Evolutionary conservation across 2,113 vertebrate species (phyloP).

Genomic region (Athene noctua): DNA sequence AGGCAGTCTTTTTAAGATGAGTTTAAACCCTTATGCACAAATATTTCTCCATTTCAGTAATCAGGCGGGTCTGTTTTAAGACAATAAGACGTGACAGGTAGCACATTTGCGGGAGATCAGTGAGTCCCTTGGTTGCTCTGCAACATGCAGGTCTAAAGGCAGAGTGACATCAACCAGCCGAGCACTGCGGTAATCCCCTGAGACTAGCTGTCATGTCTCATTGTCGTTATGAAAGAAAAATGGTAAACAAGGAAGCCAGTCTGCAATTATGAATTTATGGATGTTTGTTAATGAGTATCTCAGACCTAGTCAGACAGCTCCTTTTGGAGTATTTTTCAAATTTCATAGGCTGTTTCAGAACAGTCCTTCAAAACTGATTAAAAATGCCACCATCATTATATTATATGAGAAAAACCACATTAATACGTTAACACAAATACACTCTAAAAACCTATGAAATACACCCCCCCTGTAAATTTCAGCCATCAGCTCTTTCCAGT

Average conservation of each 20-base stretch:
- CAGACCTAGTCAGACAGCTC: constrained; percentile 28
- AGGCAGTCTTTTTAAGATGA: neutral
- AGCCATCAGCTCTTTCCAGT: neutral
- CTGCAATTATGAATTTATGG: constrained; percentile 56
- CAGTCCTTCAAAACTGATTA: constrained; percentile 34
- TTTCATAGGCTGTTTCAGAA: constrained; percentile 35
- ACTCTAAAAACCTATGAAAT: neutral
- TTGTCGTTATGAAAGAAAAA: constrained; percentile 52
- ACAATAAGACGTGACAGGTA: constrained; percentile 54
- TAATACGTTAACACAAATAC: neutral
- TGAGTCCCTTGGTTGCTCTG: constrained; percentile 35
- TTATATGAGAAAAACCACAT: neutral
- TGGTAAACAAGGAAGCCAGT: constrained; percentile 56
- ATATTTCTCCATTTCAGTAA: constrained; percentile 46
- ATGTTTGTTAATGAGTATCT: constrained; percentile 54
- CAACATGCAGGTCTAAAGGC: constrained; percentile 30
- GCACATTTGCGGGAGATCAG: constrained; percentile 37
- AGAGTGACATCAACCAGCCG: constrained; percentile 43
- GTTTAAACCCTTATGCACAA: neutral
- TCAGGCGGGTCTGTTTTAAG: neutral
- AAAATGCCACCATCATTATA: constrained; percentile 5
- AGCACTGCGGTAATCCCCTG: constrained; percentile 5
- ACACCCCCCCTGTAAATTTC: neutral
- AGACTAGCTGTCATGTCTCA: constrained; percentile 52
- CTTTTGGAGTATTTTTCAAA: constrained; percentile 34